These are phyloP conservation scores for Archips crataeganus DNA, from an alignment of 2,888 invertebrate genomes.

Conservation along the genomic window DNA sequence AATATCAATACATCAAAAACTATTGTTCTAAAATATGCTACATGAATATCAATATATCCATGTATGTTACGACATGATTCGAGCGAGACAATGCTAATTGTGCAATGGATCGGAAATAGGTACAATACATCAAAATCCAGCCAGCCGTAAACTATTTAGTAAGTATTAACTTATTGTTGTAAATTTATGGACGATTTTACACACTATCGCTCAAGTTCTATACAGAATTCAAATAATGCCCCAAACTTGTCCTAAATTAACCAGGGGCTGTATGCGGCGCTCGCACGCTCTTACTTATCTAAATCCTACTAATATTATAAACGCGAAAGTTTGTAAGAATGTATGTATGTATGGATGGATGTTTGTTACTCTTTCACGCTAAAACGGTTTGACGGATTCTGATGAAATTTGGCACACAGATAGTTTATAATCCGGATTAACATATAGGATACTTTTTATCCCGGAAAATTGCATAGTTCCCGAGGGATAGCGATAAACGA, in stretches of 20 bases:
- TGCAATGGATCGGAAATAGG: neutral
- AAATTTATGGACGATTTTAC: neutral
- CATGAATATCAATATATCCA: neutral
- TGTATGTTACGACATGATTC: neutral
- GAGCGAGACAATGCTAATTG: slow-evolving; percentile 5
- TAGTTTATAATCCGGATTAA: too few species aligned
- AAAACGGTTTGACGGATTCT: too few species aligned
- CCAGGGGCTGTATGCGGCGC: neutral
- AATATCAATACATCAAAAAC: slow-evolving; percentile 31
- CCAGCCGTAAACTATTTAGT: neutral
- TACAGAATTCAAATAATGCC: neutral
- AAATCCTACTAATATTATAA: too few species aligned
- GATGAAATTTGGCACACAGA: too few species aligned
- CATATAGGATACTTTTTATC: too few species aligned
- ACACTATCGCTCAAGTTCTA: neutral
- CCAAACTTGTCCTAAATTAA: neutral
- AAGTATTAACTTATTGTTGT: neutral
- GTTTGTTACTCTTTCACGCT: too few species aligned
- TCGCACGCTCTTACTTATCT: too few species aligned
- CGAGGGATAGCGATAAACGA: too few species aligned
- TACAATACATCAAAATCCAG: neutral
- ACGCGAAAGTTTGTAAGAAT: too few species aligned
- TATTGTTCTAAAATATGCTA: slow-evolving; percentile 14
- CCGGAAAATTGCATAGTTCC: too few species aligned
- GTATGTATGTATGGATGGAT: too few species aligned